Conservation (phyloP, 1,140 invertebrate species). For the Brachionus plicatilis region DNA sequence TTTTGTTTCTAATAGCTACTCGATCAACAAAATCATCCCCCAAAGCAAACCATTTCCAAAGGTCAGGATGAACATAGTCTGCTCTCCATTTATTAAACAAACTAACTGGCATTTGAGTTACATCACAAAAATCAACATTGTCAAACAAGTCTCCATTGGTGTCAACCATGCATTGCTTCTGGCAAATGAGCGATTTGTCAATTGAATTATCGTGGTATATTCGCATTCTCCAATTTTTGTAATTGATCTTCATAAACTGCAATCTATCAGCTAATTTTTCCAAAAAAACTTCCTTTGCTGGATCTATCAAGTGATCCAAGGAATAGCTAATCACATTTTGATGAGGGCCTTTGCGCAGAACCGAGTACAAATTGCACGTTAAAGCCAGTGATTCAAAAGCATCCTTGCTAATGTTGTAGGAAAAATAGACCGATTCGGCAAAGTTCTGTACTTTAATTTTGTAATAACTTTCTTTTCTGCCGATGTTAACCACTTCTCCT, state of each 20-base stretch:
- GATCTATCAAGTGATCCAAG: background rate
- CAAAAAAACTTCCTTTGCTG: background rate
- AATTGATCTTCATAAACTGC: slow-evolving; percentile 1
- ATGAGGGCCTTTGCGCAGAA: slow-evolving; percentile 24
- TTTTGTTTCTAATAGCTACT: background rate
- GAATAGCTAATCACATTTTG: slow-evolving; percentile 20
- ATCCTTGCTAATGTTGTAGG: background rate
- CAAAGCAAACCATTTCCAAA: slow-evolving; percentile 13
- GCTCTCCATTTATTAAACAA: background rate
- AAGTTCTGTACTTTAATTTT: background rate
- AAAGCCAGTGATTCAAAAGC: slow-evolving; percentile 6
- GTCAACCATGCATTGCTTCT: background rate
- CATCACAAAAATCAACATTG: slow-evolving; percentile 34
- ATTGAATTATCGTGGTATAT: slow-evolving; percentile 3
- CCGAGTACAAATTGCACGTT: background rate
- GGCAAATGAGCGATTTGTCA: background rate
- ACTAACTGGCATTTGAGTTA: background rate
- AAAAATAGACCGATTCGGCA: background rate
- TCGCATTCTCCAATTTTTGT: slow-evolving; percentile 24
- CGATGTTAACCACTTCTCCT: background rate
- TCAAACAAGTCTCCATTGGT: background rate
- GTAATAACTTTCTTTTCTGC: background rate
- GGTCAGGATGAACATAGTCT: background rate
- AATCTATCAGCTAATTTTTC: background rate
- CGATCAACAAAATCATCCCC: slow-evolving; percentile 33